These are phyloP conservation scores for Ataeniobius toweri DNA, from an alignment of 2,797 vertebrate genomes.

Conservation along the genomic window DNA sequence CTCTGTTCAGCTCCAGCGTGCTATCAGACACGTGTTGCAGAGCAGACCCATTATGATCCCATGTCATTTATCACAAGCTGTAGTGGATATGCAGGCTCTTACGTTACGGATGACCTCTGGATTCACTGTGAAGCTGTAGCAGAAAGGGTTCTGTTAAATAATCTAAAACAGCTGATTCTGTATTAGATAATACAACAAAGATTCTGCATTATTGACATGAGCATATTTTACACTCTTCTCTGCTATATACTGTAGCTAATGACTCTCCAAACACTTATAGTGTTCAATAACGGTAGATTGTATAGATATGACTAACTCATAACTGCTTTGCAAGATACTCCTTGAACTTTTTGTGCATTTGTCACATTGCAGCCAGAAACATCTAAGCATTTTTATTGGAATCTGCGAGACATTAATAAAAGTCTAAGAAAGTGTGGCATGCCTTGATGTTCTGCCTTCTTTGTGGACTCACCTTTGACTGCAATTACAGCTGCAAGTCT, in stretches of 20 bases:
- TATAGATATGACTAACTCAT: too few relatives aligned
- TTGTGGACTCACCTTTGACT: too few relatives aligned
- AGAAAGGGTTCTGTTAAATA: slow-evolving; percentile 39
- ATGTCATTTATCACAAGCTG: slow-evolving; percentile 53
- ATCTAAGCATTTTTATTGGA: too few relatives aligned
- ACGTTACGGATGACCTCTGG: slow-evolving; percentile 41
- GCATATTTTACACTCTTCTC: not conserved
- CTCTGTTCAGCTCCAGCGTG: slow-evolving; percentile 3
- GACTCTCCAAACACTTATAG: not conserved
- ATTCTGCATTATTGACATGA: not conserved
- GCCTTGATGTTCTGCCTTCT: too few relatives aligned
- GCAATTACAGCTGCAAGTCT: too few relatives aligned
- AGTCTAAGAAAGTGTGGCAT: too few relatives aligned
- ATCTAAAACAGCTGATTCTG: not conserved
- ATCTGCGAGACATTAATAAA: too few relatives aligned
- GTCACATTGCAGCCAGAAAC: too few relatives aligned
- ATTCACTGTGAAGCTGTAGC: slow-evolving; percentile 26
- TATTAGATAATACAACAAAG: not conserved
- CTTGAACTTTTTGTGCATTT: too few relatives aligned
- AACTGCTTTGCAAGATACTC: too few relatives aligned
- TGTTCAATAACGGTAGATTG: too few relatives aligned
- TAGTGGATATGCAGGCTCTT: slow-evolving; percentile 55
- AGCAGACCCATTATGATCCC: slow-evolving; percentile 31
- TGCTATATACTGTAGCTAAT: not conserved
- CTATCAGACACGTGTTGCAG: slow-evolving; percentile 54